Conservation (phyloP, 2,113 vertebrate genomes). For the Phaethornis superciliosus region DNA sequence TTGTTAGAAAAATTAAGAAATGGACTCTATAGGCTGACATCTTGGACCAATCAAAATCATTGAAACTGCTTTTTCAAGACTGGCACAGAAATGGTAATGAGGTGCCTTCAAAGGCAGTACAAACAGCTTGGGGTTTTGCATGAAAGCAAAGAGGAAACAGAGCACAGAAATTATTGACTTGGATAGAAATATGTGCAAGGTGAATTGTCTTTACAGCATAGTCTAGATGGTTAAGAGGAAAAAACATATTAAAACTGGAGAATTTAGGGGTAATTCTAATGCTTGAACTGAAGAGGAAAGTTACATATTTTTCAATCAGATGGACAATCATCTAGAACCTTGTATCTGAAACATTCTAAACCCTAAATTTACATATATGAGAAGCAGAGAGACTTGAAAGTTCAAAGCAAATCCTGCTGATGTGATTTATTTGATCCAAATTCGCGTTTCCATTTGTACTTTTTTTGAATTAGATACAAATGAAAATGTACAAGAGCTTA, state of each 20-base stretch:
- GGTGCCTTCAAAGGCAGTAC: background rate
- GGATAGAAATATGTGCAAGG: accelerated
- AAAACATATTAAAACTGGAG: background rate
- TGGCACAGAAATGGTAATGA: background rate
- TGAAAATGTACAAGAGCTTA: background rate
- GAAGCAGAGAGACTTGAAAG: background rate
- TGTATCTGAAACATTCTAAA: background rate
- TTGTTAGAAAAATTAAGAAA: background rate
- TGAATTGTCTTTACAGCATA: background rate
- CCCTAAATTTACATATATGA: background rate
- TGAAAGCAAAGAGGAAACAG: background rate
- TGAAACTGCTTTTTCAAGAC: background rate
- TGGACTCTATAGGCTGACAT: background rate
- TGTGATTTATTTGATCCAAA: background rate
- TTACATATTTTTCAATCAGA: background rate
- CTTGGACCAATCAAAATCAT: accelerated
- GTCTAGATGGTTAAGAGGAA: background rate
- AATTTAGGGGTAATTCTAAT: background rate
- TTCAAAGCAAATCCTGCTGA: background rate
- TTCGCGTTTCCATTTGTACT: background rate
- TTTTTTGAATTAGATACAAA: background rate
- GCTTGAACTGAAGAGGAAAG: background rate
- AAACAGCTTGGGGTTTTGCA: background rate
- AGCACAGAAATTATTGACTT: background rate
- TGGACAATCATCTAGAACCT: background rate